phyloP scores from a whole-genome alignment of 2,888 invertebrate species.

The Meiosimyza decipiens region DNA sequence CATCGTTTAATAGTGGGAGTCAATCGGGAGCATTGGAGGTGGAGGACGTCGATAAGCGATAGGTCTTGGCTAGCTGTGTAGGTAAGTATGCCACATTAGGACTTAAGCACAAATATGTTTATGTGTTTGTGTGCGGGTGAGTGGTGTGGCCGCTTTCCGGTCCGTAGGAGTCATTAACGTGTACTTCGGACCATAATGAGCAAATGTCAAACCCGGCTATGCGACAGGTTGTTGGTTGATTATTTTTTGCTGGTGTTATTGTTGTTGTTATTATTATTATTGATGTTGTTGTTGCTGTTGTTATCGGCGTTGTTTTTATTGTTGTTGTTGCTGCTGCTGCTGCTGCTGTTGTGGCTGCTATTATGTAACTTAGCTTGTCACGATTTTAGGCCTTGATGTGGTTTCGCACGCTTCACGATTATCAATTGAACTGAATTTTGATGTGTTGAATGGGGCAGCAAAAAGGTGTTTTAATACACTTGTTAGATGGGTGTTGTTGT shows the following conservation, averaged over 20 bases:
- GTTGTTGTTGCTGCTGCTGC: not conserved
- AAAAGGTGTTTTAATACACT: not conserved
- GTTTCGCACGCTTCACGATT: conserved; percentile 12
- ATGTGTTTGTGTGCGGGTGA: conserved; percentile 2
- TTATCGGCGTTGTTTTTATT: conserved; percentile 20
- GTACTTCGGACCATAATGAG: conserved; percentile 8
- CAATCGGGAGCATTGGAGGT: too few relatives aligned
- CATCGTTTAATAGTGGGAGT: too few relatives aligned
- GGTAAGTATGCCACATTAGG: too few relatives aligned
- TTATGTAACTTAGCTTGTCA: conserved; percentile 8
- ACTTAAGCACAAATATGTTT: too few relatives aligned
- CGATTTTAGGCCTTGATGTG: conserved; percentile 5
- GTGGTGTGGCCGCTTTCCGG: conserved; percentile 14
- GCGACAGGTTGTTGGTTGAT: conserved; percentile 20
- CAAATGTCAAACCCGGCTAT: conserved; percentile 23
- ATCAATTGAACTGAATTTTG: conserved; percentile 12
- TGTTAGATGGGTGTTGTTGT: not conserved
- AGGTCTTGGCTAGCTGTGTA: too few relatives aligned
- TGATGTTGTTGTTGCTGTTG: conserved; percentile 29
- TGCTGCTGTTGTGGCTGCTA: conserved; percentile 18
- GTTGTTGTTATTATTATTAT: conserved; percentile 23
- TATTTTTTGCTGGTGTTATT: not conserved
- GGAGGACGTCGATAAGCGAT: too few relatives aligned
- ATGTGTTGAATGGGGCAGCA: not conserved
- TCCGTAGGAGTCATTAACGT: conserved; percentile 17